Evolutionary conservation across 2,888 invertebrate species (phyloP).

Genomic region (Brenthis hecate): DNA sequence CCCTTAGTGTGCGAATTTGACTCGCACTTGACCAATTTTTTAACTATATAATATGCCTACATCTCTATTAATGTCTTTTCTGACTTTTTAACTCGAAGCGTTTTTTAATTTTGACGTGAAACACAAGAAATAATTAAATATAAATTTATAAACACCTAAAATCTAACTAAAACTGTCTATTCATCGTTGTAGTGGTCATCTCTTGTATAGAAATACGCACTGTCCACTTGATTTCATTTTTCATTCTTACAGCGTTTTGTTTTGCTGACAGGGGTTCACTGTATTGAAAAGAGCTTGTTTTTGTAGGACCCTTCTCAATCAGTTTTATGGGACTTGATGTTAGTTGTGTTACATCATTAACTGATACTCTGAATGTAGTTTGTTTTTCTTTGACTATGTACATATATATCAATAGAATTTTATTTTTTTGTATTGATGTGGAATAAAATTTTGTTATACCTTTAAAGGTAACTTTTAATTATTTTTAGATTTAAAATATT

Average conservation of each 20-base stretch:
- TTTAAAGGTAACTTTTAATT: too few species aligned
- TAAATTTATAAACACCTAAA: too few species aligned
- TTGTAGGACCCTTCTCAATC: constrained; percentile 67
- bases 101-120: too few species aligned
- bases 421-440: background rate
- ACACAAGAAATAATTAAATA: too few species aligned
- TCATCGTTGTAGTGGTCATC: background rate
- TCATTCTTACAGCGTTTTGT: constrained; percentile 77
- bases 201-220: constrained; percentile 35
- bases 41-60: too few species aligned
- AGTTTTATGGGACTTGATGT: constrained; percentile 55
- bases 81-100: too few species aligned
- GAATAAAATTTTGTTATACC: too few species aligned
- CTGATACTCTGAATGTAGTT: constrained; percentile 29
- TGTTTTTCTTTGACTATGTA: background rate
- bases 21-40: too few species aligned
- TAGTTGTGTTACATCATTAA: constrained; percentile 60
- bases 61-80: too few species aligned
- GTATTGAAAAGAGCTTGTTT: constrained; percentile 71
- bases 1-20: too few species aligned
- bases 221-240: constrained; percentile 74
- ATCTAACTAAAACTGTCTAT: background rate
- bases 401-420: too few species aligned
- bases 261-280: constrained; percentile 70
- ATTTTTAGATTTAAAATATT: too few species aligned